phyloP scores from a whole-genome alignment of 2,797 vertebrate species.

The Alectoris magna region DNA sequence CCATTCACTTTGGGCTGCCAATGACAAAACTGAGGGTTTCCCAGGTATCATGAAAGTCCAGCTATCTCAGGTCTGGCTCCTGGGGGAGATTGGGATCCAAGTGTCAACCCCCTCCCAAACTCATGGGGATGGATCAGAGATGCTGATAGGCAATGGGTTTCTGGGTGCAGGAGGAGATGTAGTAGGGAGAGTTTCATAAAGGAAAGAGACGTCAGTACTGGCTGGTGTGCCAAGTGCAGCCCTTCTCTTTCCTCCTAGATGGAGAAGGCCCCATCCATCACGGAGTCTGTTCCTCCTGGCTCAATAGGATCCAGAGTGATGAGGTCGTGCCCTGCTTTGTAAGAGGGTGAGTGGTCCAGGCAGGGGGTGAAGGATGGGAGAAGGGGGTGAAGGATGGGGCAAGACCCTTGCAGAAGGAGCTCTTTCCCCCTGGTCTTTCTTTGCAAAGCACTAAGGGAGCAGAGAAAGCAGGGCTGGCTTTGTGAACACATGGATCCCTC shows the following conservation, averaged over 20 bases:
- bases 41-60: not conserved
- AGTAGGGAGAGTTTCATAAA: not conserved
- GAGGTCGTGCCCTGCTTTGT: slow-evolving; percentile 97
- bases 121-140: not conserved
- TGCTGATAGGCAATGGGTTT: not conserved
- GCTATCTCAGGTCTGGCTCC: not conserved
- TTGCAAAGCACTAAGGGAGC: not conserved
- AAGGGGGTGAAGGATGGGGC: not conserved
- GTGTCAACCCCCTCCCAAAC: not conserved
- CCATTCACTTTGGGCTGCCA: not conserved
- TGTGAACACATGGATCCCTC: not conserved
- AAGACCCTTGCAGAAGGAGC: not conserved
- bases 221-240: not conserved
- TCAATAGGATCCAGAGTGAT: slow-evolving; percentile 91
- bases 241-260: slow-evolving; percentile 77
- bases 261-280: slow-evolving; percentile 94
- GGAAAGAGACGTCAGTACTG: fast-evolving
- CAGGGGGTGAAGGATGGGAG: not conserved
- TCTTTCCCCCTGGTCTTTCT: not conserved
- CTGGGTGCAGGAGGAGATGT: not conserved
- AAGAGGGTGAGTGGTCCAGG: slow-evolving; percentile 85
- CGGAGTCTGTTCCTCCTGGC: slow-evolving; percentile 97
- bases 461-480: not conserved
- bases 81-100: not conserved
- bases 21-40: not conserved